Evolutionary conservation across 2,113 vertebrate genomes (phyloP), one percentile per base, ranked within the genome.

Genomic region (Thymallus thymallus): DNA sequence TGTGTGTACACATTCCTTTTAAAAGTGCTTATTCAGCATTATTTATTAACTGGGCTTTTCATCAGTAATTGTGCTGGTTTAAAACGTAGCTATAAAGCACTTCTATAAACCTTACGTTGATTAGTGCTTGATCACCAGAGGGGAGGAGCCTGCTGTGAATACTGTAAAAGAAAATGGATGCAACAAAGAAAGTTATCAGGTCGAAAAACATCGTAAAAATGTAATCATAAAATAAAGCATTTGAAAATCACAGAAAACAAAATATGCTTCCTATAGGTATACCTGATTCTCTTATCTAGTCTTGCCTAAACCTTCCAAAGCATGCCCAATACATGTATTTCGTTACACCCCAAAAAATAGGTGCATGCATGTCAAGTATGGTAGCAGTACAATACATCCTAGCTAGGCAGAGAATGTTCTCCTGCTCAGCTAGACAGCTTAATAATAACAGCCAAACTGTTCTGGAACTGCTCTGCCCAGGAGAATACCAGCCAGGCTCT

Each of bases 401-500:
- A 51, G 12, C 64, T 58, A 63, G 72, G 65, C 60, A n/a, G 65
- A 75, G 30, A 79, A 22, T 65, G 67, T 46, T 76, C 60, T 72
- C 63, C 72, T 66, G 55, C 41, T 64, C 45, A 26, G 72, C 60
- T 23, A 66, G 62, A 65, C 29, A 69, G 74, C 58, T 75, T 30
- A 68, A 60, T 76, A 48, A 22, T 55, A 20, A 24, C 58, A 7
- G 23, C 29, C n/a, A 51, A 64, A 73, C 24, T 29, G 32, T 58
- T 35, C 63, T 75, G 46, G 30, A 45, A 80, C 62, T 65, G 32
- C 61, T 79, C 78, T 73, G 48, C 48, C 48, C 16, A 18, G 48
- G 16, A 18, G 16, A 51, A 51, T 51, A 51, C 13, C 4, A 18
- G 16, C 48, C 48, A 51, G 16, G 5, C 48, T 51, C 4, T 5